These are phyloP conservation scores for Nicator chloris DNA, from an alignment of 2,113 vertebrate genomes.

Conservation along the genomic window DNA sequence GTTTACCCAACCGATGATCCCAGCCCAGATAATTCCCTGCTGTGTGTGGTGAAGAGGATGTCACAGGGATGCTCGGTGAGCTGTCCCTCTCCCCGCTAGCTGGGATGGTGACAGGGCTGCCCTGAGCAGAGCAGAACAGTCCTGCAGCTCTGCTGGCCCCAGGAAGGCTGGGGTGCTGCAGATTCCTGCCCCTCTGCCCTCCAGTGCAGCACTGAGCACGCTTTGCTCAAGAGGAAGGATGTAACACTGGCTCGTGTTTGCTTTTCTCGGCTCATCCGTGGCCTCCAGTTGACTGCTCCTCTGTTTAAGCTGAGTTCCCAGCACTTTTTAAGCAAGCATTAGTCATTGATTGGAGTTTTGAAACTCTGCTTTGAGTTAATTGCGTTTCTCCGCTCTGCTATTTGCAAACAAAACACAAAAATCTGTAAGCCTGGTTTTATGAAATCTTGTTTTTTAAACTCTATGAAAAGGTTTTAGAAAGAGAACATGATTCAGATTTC, in stretches of 20 bases:
- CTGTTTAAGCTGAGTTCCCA: neutral
- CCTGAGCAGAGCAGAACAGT: neutral
- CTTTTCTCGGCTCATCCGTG: neutral
- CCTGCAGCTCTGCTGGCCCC: neutral
- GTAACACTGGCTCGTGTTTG: fast-evolving
- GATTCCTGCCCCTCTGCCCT: neutral
- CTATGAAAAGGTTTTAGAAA: neutral
- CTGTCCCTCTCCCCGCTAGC: fast-evolving
- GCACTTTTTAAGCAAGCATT: neutral
- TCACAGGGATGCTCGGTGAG: neutral
- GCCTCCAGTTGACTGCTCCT: neutral
- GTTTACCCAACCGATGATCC: neutral
- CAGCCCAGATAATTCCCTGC: neutral
- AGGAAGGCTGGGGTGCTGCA: neutral
- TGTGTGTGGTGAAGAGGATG: neutral
- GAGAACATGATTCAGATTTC: neutral
- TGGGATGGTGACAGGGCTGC: neutral
- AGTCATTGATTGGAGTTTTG: neutral
- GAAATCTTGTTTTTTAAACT: neutral
- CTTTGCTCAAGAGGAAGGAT: neutral
- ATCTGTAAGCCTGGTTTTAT: neutral
- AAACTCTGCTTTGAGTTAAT: neutral
- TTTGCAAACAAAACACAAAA: neutral
- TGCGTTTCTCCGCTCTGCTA: fast-evolving
- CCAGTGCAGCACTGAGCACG: fast-evolving